Base-by-base conservation (phyloP, 2,888 invertebrate species). In the Hymenopus coronatus region DNA sequence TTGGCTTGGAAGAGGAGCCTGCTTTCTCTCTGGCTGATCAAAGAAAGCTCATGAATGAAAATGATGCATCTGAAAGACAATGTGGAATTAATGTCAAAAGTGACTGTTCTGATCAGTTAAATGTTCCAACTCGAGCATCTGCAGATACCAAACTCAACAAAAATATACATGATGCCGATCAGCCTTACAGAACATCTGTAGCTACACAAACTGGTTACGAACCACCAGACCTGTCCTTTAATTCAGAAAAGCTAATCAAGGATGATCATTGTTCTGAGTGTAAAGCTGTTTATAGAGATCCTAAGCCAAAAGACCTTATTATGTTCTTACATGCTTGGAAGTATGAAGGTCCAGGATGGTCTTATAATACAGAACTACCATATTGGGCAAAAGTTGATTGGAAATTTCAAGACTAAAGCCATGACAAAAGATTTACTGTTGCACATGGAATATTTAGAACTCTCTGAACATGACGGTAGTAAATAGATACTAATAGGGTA, bases 321-420 rank as follows among this genome's bases (percentile, higher is more conserved):
- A 98, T 99, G 98, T 99, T 98, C 93, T 95, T 99, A 85, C 99
- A 99, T 93, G 99, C 99, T 54, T 97, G 97, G 97, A 97, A 97
- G 92, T 98, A 98, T 93, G 96, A 98, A 97, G 98, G 98, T 40
- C 97, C 98, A 89, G 98, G 97, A 86, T 99, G 98, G 98, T 97
- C 97, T 92, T 99, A 97, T 93, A 96, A 98, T 93, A 98, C 98
- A 1, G 96, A 97, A 92, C 94, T 98, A 91, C 99, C 99, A 0
- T 96, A 96, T 88, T 99, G 99, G 99, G 98, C 99, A 82, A 95
- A 95, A 92, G 95, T 96, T 88, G 97, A 98, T 91, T 98, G 98
- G 98, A 94, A 94, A 12, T 40, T 40, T 40, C 40, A 40, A 40
- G 40, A 40, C 40, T 40, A 40, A 40, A 40, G 40, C 40, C 40